Conservation (phyloP, 2,113 vertebrate genomes). For the Lipotes vexillifer region DNA sequence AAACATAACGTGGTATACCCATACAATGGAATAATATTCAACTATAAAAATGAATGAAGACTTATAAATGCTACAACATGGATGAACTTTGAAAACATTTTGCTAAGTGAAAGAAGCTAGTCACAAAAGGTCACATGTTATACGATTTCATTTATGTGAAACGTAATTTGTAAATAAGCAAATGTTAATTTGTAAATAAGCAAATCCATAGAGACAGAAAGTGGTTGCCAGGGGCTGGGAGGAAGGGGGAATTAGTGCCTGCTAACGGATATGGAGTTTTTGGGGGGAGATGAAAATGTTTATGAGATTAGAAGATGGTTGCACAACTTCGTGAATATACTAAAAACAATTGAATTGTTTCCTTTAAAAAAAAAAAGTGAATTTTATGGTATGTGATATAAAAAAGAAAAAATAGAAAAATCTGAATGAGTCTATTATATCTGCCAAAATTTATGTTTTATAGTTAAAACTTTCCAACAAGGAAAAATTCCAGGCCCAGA, state of each 20-base stretch:
- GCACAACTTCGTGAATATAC: background rate
- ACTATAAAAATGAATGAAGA: background rate
- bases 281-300: background rate
- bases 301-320: background rate
- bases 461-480: constrained; percentile 1
- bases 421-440: background rate
- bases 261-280: background rate
- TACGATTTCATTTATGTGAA: background rate
- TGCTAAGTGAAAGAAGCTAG: background rate
- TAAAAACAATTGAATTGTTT: background rate
- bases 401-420: background rate
- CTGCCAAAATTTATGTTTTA: constrained; percentile 5
- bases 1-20: background rate
- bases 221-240: background rate
- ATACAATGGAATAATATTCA: background rate
- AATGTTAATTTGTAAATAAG: background rate
- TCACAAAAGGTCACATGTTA: background rate
- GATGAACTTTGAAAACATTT: background rate
- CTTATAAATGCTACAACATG: background rate
- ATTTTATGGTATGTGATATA: background rate
- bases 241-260: background rate
- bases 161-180: too few species aligned
- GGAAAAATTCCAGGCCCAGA: background rate
- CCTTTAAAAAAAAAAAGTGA: background rate
- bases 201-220: background rate